phyloP scores from a whole-genome alignment of 2,797 vertebrate species.

The Pachyuromys duprasi region DNA sequence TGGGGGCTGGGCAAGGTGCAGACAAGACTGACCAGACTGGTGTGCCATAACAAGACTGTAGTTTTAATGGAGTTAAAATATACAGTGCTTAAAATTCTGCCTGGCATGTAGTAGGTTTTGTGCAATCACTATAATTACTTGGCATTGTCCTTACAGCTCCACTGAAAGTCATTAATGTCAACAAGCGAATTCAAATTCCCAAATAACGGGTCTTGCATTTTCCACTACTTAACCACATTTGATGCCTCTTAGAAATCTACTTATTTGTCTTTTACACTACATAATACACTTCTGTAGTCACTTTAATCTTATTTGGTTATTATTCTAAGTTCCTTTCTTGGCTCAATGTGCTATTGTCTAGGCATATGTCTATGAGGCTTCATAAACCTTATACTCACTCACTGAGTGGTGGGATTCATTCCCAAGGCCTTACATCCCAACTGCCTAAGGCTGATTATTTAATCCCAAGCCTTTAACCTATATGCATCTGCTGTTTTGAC shows the following conservation, averaged over 20 bases:
- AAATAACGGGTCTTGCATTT: background rate
- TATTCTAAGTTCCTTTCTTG: background rate
- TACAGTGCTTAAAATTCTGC: background rate
- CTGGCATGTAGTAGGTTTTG: background rate
- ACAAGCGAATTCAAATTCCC: background rate
- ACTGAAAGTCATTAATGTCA: background rate
- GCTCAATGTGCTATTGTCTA: background rate
- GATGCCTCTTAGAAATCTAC: background rate
- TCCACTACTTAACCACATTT: background rate
- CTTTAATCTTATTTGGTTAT: background rate
- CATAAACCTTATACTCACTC: background rate
- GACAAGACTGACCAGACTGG: background rate
- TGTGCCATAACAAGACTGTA: background rate
- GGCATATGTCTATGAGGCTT: background rate
- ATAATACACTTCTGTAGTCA: background rate
- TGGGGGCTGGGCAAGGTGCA: background rate
- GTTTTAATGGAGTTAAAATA: background rate
- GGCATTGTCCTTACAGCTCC: background rate
- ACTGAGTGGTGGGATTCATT: background rate
- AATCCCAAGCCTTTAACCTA: background rate
- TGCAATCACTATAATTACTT: background rate
- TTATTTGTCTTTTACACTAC: background rate
- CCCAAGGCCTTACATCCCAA: background rate
- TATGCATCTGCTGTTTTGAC: background rate
- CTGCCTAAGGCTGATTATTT: background rate